Base-by-base conservation (phyloP, 2,888 invertebrate genomes). In the Dendrolimus pini region DNA sequence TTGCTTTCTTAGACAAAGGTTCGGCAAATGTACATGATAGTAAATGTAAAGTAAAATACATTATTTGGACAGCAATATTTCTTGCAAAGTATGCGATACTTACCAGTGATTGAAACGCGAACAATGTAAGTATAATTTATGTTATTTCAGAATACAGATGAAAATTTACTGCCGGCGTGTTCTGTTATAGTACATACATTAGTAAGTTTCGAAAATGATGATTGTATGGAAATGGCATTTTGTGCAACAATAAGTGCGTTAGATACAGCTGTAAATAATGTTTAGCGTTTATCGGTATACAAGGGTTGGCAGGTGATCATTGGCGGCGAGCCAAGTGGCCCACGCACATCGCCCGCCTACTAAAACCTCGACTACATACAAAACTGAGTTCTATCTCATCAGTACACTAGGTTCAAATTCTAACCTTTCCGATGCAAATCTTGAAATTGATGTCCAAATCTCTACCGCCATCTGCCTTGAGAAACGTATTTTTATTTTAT, bases 221-320 rank as follows among this genome's bases (percentile, higher is more conserved):
- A 65, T 65, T 64, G 62, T 65, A 66, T 67, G 66, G 68, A 73
- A 72, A 72, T 68, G 66, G 73, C 65, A 68, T 71, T 66, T 66
- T 63, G 56, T 68, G 68, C 70, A 74, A 77, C 77, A 82, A 79
- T 80, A 80, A 79, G 75, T 75, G 76, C 70, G 75, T 75, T 73
- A 74, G 76, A 77, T 81, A 78, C 72, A 74, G 74, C 78, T 79
- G 80, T 85, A 80, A 85, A 84, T 85, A 83, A 83, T 86, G 80
- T 85, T 82, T 75, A 78, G 79, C 80, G 83, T 83, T 85, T 85
- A 85, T 83, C 83, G 76, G 80, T 78, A 75, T 78, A 85, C 82
- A 83, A 83, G 86, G 85, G 84, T 82, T 85, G 78, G 80, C 89
- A 89, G 89, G 89, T 89, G 83, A 87, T 75, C 75, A 71, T 77